Evolutionary conservation across 2,797 vertebrate species (phyloP).

Genomic region (Gymnocypris eckloni): DNA sequence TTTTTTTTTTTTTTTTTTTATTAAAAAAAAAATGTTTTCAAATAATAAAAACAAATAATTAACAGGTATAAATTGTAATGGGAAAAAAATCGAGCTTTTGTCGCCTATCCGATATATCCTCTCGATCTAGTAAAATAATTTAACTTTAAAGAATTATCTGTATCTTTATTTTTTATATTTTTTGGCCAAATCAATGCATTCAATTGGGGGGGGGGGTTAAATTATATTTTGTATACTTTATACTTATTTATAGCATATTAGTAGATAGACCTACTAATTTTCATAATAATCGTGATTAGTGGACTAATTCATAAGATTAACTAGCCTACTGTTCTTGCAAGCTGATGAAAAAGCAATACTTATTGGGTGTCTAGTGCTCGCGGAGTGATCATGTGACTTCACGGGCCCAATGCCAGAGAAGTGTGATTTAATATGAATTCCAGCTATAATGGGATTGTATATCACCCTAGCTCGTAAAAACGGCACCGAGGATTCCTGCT

Average conservation of each 20-base stretch:
- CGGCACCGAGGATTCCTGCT: constrained; percentile 94
- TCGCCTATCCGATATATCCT: too few species aligned
- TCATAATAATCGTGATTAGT: neutral
- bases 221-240: neutral
- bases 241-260: too few species aligned
- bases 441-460: constrained; percentile 97
- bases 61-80: neutral
- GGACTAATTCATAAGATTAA: neutral
- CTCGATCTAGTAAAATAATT: too few species aligned
- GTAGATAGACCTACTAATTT: neutral
- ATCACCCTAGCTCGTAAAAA: constrained; percentile 99
- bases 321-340: neutral
- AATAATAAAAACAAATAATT: neutral
- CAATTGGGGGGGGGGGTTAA: neutral
- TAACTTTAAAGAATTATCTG: too few species aligned
- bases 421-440: constrained; percentile 98
- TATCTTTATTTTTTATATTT: too few species aligned
- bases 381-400: constrained; percentile 85
- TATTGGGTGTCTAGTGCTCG: constrained; percentile 86
- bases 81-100: neutral
- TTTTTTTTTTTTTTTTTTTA: too few species aligned
- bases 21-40: too few species aligned
- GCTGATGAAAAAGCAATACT: constrained; percentile 80
- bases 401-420: constrained; percentile 84
- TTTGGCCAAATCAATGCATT: neutral